A percentile compares a stretch with the other conserved stretches of the same genome.
phyloP scores from a whole-genome alignment of 1,140 invertebrate species.

The Chrysoperla carnea region DNA sequence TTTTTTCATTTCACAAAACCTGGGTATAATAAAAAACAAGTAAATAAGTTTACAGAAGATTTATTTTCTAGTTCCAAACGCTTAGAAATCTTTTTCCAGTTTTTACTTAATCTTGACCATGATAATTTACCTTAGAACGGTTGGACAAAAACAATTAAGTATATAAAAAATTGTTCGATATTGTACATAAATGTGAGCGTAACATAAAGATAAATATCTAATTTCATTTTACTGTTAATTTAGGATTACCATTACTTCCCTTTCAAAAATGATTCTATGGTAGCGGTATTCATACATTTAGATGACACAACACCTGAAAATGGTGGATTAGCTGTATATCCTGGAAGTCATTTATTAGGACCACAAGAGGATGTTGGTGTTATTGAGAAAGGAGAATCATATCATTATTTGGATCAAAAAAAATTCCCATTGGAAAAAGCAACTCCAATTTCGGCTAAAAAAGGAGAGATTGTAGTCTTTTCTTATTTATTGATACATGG shows the following conservation, averaged over 20 bases:
- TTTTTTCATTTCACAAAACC: too few species aligned
- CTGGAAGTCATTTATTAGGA: slow-evolving; percentile 40
- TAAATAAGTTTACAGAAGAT: too few species aligned
- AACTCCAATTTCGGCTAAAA: slow-evolving; percentile 20
- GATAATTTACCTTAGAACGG: too few species aligned
- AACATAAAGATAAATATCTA: slow-evolving; percentile 36
- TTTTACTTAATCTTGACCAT: too few species aligned
- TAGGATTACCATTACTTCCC: slow-evolving; percentile 47
- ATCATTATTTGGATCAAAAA: slow-evolving; percentile 34
- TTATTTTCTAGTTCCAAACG: too few species aligned
- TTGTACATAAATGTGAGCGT: too few species aligned
- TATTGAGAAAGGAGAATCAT: slow-evolving; percentile 22
- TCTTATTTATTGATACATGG: too few species aligned
- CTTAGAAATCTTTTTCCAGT: too few species aligned
- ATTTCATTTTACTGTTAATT: slow-evolving; percentile 27
- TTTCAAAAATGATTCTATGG: slow-evolving; percentile 37
- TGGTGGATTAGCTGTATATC: slow-evolving; percentile 40
- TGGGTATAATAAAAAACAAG: too few species aligned
- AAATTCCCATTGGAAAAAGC: slow-evolving; percentile 33
- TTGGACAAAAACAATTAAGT: too few species aligned
- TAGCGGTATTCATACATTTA: slow-evolving; percentile 39
- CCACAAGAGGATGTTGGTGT: slow-evolving; percentile 31
- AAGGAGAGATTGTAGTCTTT: too few species aligned
- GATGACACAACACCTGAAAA: slow-evolving; percentile 38
- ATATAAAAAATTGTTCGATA: too few species aligned